Evolutionary conservation across 2,113 vertebrate species (phyloP).

Genomic region (Rhabdomys dilectus): DNA sequence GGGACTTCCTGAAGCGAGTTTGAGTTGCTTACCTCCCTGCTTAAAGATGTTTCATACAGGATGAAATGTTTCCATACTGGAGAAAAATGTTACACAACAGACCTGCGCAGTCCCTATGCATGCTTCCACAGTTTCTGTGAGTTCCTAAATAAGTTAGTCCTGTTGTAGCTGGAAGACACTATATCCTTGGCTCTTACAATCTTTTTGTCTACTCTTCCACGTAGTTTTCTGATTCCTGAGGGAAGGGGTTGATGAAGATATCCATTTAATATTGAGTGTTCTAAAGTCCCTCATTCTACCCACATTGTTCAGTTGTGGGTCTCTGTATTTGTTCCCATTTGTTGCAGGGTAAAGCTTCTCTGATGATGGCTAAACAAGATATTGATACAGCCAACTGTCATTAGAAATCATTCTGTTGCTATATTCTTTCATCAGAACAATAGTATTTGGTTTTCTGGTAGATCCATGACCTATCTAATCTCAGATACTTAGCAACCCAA

Average conservation of each 20-base stretch:
- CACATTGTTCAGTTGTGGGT: not conserved
- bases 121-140: not conserved
- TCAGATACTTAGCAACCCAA: not conserved
- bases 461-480: not conserved
- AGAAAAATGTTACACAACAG: not conserved
- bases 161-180: not conserved
- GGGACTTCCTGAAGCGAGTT: not conserved
- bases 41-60: not conserved
- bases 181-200: not conserved
- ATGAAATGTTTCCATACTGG: not conserved
- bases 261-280: not conserved
- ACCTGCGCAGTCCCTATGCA: not conserved
- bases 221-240: not conserved
- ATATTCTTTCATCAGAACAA: not conserved
- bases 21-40: not conserved
- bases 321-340: not conserved
- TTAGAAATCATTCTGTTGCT: not conserved
- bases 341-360: not conserved
- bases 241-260: not conserved
- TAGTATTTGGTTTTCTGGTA: not conserved
- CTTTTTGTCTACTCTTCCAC: not conserved
- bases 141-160: not conserved
- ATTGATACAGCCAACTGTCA: not conserved
- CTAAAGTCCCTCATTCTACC: not conserved
- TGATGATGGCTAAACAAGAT: not conserved